A percentile compares a stretch with the other conserved stretches of the same genome.
These are phyloP conservation scores for Stichodactyla helianthus DNA, from an alignment of 64 coral and sea anemone species.

Conservation along the genomic window DNA sequence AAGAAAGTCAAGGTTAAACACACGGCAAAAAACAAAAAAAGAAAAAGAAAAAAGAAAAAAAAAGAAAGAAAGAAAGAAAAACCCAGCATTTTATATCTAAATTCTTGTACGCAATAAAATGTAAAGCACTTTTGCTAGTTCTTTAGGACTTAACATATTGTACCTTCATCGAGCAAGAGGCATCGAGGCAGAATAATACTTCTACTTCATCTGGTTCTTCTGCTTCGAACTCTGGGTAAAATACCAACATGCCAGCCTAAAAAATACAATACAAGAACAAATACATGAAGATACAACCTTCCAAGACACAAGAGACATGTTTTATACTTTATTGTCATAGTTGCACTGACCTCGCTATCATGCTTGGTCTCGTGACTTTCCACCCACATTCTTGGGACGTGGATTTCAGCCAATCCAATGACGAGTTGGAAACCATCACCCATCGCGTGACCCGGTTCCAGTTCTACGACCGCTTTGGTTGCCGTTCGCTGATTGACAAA, in stretches of 20 bases:
- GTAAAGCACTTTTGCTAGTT: too few species aligned
- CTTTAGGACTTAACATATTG: not conserved
- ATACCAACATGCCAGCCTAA: constrained; percentile 88
- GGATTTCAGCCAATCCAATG: constrained; percentile 87
- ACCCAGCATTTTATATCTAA: too few species aligned
- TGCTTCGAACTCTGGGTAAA: constrained; percentile 93
- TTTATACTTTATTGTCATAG: not conserved
- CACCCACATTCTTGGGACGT: constrained; percentile 96
- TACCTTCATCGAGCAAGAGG: constrained; percentile 94
- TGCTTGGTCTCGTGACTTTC: constrained; percentile 46
- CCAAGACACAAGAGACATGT: too few species aligned
- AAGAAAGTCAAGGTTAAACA: not conserved
- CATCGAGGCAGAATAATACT: constrained; percentile 77
- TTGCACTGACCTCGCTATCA: constrained; percentile 15
- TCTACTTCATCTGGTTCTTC: constrained; percentile 59
- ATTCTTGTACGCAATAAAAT: too few species aligned
- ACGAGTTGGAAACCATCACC: constrained; percentile 76
- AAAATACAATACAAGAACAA: not conserved
- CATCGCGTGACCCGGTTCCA: constrained; percentile 53
- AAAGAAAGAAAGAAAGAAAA: too few species aligned
- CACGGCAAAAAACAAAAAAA: not conserved
- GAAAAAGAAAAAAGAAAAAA: too few species aligned
- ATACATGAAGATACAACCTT: not conserved
- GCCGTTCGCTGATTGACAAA: constrained; percentile 64
- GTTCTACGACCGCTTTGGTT: constrained; percentile 84